phyloP scores from a whole-genome alignment of 2,797 vertebrate species.

The Ispidina lecontei region DNA sequence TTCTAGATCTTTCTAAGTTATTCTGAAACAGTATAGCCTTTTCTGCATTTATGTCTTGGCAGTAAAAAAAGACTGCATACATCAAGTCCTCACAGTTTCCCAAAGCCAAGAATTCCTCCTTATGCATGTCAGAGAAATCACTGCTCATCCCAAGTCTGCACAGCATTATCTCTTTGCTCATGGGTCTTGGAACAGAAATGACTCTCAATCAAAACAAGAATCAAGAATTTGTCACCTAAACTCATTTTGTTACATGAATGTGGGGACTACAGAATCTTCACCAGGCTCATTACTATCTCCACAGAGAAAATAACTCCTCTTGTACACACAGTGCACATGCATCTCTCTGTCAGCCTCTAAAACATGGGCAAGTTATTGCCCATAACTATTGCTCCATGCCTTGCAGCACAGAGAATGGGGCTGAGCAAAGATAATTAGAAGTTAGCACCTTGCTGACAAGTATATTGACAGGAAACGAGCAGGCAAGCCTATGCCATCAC shows the following conservation, averaged over 20 bases:
- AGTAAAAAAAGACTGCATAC: neutral
- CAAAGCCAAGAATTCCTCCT: neutral
- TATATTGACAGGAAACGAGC: neutral
- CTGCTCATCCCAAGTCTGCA: neutral
- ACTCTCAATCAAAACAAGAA: neutral
- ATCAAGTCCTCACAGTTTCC: neutral
- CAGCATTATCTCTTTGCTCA: neutral
- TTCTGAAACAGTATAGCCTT: neutral
- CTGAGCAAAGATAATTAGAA: neutral
- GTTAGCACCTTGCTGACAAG: neutral
- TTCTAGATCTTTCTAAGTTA: neutral
- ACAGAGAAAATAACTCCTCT: neutral
- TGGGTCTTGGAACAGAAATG: neutral
- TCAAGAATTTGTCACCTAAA: neutral
- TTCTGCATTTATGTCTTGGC: neutral
- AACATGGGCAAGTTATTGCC: neutral
- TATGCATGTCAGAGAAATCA: neutral
- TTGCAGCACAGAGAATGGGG: neutral
- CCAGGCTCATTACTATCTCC: neutral
- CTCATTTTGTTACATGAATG: neutral
- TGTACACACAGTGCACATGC: neutral
- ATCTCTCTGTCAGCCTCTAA: neutral
- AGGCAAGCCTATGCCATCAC: neutral
- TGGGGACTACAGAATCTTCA: neutral
- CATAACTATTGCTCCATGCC: neutral